Base-by-base conservation (phyloP, 2,797 vertebrate genomes). In the Gobionotothen gibberifrons region DNA sequence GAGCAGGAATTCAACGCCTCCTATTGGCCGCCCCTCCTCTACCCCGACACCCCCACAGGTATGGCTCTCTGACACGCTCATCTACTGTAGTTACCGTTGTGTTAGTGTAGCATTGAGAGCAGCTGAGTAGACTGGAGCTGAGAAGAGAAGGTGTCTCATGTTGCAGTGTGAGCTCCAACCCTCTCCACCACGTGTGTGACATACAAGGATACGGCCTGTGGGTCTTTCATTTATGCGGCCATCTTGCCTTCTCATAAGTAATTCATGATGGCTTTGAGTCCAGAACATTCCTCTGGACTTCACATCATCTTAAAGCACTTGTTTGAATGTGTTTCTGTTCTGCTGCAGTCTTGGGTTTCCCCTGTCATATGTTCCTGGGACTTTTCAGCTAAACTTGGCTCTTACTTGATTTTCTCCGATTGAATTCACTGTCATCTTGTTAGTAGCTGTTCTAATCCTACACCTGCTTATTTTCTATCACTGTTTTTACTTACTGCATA, bases 41-140 rank as follows among this genome's bases (percentile, higher is more conserved):
- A 94, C 93, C 77, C 96, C 97, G 53, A 98, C 98, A 55, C 96
- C 98, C 26, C 94, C 97, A 87, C 97, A 98, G 97, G 98, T 98
- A 90, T 13, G 75, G n/a, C 55, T 42, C 63, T 55, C 47, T 29
- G 67, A 36, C 29, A 14, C 22, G 36, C 29, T 78, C 36, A 42
- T 53, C 21, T 21, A 15, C 72, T 52, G 19, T 42, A 68, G n/a
- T 47, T 39, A 51, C 53, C 65, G 44, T n/a, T 29, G 40, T 51
- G 15, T 16, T 11, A 4, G 44, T 1, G 21, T 14, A 49, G 59
- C 39, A 15, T 69, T 55, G 26, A 69, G 36, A 52, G 56, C 52
- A 49, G 60, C 53, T 74, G 16, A 67, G 72, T 63, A 60, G 29
- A 44, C n/a, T 17, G 13, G 22, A 43, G 39, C 54, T 55, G 43